A percentile compares a stretch with the other conserved stretches of the same genome.
phyloP scores from a whole-genome alignment of 1,140 invertebrate genomes.

The Chelonus insularis region DNA sequence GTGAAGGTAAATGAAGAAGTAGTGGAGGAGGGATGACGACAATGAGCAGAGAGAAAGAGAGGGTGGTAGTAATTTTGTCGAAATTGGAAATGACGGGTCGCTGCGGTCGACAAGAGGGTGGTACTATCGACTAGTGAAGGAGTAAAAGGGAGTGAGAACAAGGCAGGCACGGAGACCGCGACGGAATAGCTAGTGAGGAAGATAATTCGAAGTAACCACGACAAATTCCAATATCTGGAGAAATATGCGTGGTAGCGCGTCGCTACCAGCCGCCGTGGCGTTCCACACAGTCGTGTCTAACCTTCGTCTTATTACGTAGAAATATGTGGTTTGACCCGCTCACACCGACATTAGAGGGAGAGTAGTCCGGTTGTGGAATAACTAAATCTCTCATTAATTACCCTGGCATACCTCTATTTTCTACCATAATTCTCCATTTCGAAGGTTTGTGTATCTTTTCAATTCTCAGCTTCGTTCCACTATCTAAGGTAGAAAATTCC shows the following conservation, averaged over 20 bases:
- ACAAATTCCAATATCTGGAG: slow-evolving; percentile 60
- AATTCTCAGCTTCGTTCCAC: too few relatives aligned
- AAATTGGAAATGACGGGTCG: slow-evolving; percentile 22
- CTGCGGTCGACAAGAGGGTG: slow-evolving; percentile 1
- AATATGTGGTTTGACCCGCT: slow-evolving; percentile 31
- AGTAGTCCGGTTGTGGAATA: too few relatives aligned
- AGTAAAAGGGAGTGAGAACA: slow-evolving; percentile 8
- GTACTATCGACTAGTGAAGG: slow-evolving; percentile 41
- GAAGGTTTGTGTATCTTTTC: too few relatives aligned
- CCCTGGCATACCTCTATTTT: too few relatives aligned
- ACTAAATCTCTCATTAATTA: too few relatives aligned
- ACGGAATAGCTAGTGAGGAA: slow-evolving; percentile 52
- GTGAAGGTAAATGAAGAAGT: slow-evolving; percentile 35
- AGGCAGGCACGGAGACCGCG: slow-evolving; percentile 38
- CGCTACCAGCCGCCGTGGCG: slow-evolving; percentile 43
- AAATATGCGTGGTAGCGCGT: slow-evolving; percentile 52
- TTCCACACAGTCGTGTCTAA: slow-evolving; percentile 50
- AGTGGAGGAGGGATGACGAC: slow-evolving; percentile 32
- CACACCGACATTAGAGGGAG: too few relatives aligned
- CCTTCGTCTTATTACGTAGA: slow-evolving; percentile 51
- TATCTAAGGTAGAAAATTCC: not conserved
- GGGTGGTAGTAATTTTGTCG: slow-evolving; percentile 11
- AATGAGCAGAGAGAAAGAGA: not conserved
- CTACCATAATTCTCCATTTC: too few relatives aligned
- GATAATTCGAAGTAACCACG: slow-evolving; percentile 60